A percentile compares a stretch with the other conserved stretches of the same genome.
Evolutionary conservation across 2,113 vertebrate species (phyloP).

Genomic region (Atherinomorus stipes): DNA sequence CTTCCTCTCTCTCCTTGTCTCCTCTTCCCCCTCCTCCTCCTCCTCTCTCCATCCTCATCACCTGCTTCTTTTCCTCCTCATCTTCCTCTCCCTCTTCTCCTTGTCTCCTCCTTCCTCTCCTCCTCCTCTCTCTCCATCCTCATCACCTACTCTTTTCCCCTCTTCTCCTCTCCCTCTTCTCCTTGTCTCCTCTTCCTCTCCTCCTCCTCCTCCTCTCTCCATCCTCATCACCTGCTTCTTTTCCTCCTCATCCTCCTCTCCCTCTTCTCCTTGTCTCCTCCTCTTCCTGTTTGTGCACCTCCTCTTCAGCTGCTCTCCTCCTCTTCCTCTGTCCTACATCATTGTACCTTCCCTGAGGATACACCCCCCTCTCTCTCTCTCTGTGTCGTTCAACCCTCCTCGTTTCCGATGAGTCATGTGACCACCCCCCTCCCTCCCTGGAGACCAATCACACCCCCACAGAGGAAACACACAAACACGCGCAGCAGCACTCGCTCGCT

Average conservation of each 20-base stretch:
- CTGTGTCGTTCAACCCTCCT: constrained; percentile 30
- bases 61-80: no score
- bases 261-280: background rate
- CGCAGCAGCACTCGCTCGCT: constrained; percentile 11
- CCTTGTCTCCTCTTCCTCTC: background rate
- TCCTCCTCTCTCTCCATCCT: constrained; percentile 63
- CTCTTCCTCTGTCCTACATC: constrained; percentile 65
- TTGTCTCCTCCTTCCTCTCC: background rate
- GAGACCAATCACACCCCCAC: constrained; percentile 68
- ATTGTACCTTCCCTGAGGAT: constrained; percentile 63
- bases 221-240: no score
- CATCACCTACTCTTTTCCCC: constrained; percentile 15
- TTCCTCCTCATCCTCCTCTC: background rate
- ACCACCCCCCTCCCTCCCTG: constrained; percentile 38
- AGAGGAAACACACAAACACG: constrained; percentile 37
- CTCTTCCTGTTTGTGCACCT: background rate
- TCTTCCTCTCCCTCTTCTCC: background rate
- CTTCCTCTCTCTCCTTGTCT: background rate
- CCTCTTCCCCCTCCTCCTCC: background rate
- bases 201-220: background rate
- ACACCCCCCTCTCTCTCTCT: constrained; percentile 29
- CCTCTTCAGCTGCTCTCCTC: constrained; percentile 34
- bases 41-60: no score
- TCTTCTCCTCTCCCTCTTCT: no score
- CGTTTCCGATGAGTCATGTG: constrained; percentile 69